Base-by-base conservation (phyloP, 2,888 invertebrate species). In the Bombylius major region DNA sequence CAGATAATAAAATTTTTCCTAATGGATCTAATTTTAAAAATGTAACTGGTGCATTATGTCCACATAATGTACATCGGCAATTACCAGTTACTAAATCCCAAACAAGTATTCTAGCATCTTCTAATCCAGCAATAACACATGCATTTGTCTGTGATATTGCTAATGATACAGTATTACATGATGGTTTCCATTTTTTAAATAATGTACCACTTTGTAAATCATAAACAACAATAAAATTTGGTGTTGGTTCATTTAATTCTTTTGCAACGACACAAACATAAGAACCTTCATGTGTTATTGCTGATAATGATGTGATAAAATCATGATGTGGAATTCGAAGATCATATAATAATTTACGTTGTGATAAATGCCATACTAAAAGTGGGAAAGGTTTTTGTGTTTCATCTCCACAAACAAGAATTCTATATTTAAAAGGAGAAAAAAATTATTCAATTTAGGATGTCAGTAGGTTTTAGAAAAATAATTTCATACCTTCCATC, bases 171-270 rank as follows among this genome's bases (percentile, higher is more conserved):
- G 89, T 88, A 72, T 87, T 86, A 62, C 85, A 86, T 34, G 84
- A 84, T 2, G 90, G 89, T 75, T 91, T 91, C 89, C 91, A 90
- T 74, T 91, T 92, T 75, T 91, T 91, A 76, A 92, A 92, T 63
- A 92, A 72, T 0, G 91, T 91, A 54, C 92, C 92, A 60, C 89
- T 91, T 73, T 89, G 88, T 50, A 93, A 78, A 76, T 93, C 92
- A 72, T 92, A 92, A 51, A 92, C 90, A 53, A 91, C 89, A 56
- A 92, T 88, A 75, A 91, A 92, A 77, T 90, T 91, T 0, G 90
- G 89, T 58, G 84, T 82, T 1, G 87, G 86, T 69, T 89, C 89
- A 66, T 82, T 82, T 44, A 84, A 77, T 72, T 85, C 84, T 71
- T 82, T 77, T 59, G 79, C 79, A 45, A 79, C 86, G 51, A 85